A percentile compares a stretch with the other conserved stretches of the same genome.
Conservation (phyloP, 2,113 vertebrate species). For the Clupea harengus region DNA sequence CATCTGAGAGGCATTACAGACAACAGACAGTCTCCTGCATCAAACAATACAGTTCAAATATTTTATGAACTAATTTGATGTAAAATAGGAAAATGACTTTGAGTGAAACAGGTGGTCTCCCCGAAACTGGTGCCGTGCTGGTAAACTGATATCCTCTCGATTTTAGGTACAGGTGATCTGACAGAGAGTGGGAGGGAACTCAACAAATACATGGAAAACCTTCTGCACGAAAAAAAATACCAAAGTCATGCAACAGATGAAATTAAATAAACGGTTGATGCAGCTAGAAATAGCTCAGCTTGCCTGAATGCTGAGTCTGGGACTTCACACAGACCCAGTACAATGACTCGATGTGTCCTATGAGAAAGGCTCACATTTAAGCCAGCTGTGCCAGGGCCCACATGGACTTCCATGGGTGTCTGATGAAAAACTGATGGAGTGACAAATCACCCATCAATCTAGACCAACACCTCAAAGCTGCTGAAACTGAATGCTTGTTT, state of each 20-base stretch:
- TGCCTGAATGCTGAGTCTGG: slow-evolving; percentile 45
- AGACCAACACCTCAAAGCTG: neutral
- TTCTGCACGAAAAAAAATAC: too few species aligned
- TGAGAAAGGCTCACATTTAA: slow-evolving; percentile 29
- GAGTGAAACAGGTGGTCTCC: neutral
- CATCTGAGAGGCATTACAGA: neutral
- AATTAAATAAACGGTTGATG: neutral
- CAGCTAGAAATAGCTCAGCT: neutral
- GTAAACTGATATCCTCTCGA: neutral
- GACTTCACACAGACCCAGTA: slow-evolving; percentile 41
- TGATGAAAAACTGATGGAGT: slow-evolving; percentile 17
- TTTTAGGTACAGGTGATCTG: neutral
- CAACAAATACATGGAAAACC: neutral
- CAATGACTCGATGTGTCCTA: slow-evolving; percentile 40
- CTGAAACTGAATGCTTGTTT: neutral
- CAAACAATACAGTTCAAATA: neutral
- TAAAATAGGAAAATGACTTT: neutral
- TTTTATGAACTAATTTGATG: neutral
- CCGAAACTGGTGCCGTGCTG: neutral
- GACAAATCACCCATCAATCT: neutral
- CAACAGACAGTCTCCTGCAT: neutral
- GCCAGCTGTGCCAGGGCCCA: slow-evolving; percentile 23
- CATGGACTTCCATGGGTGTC: slow-evolving; percentile 12
- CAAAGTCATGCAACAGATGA: neutral
- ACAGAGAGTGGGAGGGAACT: neutral